Evolutionary conservation across 2,797 vertebrate genomes (phyloP), one percentile per base, ranked within the genome.

Genomic region (Cossypha heuglini): DNA sequence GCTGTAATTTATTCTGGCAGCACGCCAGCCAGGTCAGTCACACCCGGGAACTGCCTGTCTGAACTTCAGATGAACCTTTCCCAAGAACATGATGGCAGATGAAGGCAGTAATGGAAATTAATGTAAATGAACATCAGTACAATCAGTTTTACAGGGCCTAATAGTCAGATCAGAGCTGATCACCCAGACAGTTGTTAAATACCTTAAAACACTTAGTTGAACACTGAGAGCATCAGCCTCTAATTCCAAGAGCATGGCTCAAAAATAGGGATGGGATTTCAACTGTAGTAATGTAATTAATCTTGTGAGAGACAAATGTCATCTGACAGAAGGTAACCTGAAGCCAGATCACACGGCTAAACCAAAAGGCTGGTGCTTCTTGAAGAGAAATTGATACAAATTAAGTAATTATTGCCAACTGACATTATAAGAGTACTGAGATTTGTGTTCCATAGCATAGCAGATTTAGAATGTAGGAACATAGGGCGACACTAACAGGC

Each of bases 61-160:
- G 82, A 93, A 92, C 79, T 90, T 74, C 31, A 31, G 31, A 73
- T 66, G 93, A 94, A 88, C 59, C 33, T 83, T 83, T 74, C 61
- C 43, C 31, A 74, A 59, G 73, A 86, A 59, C 40, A 29, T 38
- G 31, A 64, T 62, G 76, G 86, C 45, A 88, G 62, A 90, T 40
- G 37, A 88, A 83, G 83, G 76, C 68, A 77, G 64, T 75, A 80
- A 73, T 59, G 68, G 52, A 77, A 88, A 83, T 80, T 16, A 77
- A 86, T 76, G 63, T 28, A 79, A 86, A 66, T 76, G 51, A 92
- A 83, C 4, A 5, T 48, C 57, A 67, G 13, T 62, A 63, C 43
- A 80, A 66, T 31, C 33, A 31, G 20, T 78, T 74, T 83, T 82
- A 66, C n/a, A 43, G n/a, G 49, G 16, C 13, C 67, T 68, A 57